Evolutionary conservation across 2,113 vertebrate genomes (phyloP), one percentile per base, ranked within the genome.

Genomic region (Paedocypris sp.): DNA sequence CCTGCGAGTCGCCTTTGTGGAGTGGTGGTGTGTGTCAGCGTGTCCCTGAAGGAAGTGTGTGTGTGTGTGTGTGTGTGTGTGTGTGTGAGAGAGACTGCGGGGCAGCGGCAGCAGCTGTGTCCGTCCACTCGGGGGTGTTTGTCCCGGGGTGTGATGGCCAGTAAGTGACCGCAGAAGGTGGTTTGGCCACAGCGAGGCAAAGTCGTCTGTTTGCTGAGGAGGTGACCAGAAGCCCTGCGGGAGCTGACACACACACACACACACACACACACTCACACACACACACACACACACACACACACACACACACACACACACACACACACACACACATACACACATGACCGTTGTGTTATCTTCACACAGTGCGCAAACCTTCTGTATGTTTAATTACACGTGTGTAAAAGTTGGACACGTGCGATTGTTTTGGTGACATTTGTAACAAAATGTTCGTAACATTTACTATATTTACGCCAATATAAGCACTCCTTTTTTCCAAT

Each of bases 41-140:
- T n/a, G n/a, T n/a, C n/a, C n/a, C n/a, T n/a, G n/a, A n/a, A n/a
- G n/a, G n/a, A n/a, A n/a, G n/a, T 32, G 28, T 31, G 43, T 46
- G 43, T n/a, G 42, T n/a, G 43, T 32, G 31, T 51, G 23, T 68
- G 36, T 46, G 48, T 60, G 31, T 61, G 35, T 32, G 45, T 47
- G 15, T 3, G 16, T 52, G 25, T 48, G 61, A 53, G 41, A 41
- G 62, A 69, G 60, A 58, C 57, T 46, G 32, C 13, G 36, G 51
- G 35, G 51, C 58, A 52, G 61, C 33, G 31, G 13, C 39, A 61
- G 66, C 72, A 75, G 70, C 73, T 75, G 70, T 20, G 70, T 18
- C 57, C n/a, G 42, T 67, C 61, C 61, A 63, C 68, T 74, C 49
- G 50, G 62, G 46, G 50, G 42, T 61, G 28, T 52, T 41, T 73